phyloP scores from a whole-genome alignment of 2,797 vertebrate genomes.

The Crenuchus spilurus region DNA sequence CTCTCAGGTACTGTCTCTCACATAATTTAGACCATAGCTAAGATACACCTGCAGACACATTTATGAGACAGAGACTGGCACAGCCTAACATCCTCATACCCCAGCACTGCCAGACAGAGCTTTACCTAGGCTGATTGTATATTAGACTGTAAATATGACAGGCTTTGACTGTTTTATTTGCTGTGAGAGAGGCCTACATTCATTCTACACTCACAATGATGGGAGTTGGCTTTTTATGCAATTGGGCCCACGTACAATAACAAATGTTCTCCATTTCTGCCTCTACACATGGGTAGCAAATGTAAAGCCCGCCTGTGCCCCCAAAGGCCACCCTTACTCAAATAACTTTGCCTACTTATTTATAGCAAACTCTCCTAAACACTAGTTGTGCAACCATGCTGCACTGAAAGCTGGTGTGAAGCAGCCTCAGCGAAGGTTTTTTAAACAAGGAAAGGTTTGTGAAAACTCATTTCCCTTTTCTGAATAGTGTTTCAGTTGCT shows the following conservation, averaged over 20 bases:
- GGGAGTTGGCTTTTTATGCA: background rate
- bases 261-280: background rate
- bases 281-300: slow-evolving; percentile 18
- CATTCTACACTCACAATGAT: too few relatives aligned
- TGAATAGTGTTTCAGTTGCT: background rate
- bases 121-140: background rate
- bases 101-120: background rate
- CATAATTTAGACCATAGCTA: slow-evolving; percentile 16
- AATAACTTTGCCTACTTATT: slow-evolving; percentile 35
- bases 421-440: background rate
- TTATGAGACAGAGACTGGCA: slow-evolving; percentile 12
- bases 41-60: slow-evolving; percentile 25
- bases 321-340: slow-evolving; percentile 22
- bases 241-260: too few relatives aligned
- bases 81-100: background rate
- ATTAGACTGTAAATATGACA: slow-evolving; percentile 1
- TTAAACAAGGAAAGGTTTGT: background rate
- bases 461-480: background rate
- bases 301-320: slow-evolving; percentile 24
- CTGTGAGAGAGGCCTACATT: background rate
- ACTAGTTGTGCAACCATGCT: background rate
- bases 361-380: slow-evolving; percentile 7
- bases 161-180: background rate
- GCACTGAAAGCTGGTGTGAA: background rate
- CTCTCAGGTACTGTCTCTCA: background rate